Evolutionary conservation across 2,888 invertebrate genomes (phyloP).

Genomic region (Amitus sp.): DNA sequence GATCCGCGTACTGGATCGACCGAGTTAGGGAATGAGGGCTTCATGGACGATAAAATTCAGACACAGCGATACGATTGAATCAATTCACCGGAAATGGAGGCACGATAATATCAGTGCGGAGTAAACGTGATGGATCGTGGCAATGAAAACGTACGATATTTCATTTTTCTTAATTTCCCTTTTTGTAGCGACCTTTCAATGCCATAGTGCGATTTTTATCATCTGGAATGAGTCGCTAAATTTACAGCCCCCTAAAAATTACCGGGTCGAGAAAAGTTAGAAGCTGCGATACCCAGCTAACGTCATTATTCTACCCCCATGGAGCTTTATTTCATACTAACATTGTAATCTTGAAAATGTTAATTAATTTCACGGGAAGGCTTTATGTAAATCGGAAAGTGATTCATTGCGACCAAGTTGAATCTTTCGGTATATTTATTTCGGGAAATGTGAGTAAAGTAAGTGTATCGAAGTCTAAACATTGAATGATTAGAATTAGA

Average conservation of each 20-base stretch:
- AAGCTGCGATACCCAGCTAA: neutral
- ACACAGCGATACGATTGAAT: conserved; percentile 2
- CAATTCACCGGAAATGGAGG: conserved; percentile 6
- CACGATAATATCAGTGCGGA: conserved; percentile 1
- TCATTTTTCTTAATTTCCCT: neutral
- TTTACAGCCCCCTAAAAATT: neutral
- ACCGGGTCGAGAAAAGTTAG: neutral
- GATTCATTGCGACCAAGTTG: neutral
- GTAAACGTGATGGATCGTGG: neutral
- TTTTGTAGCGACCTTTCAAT: neutral
- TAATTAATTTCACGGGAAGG: no score
- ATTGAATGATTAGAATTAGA: no score
- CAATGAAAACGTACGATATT: conserved; percentile 1
- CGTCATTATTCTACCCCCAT: neutral
- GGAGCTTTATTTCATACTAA: neutral
- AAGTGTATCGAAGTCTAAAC: no score
- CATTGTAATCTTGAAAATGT: no score
- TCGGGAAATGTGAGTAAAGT: no score
- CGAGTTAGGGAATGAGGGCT: no score
- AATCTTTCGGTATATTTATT: no score
- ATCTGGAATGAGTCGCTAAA: neutral
- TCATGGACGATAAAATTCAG: conserved; percentile 1
- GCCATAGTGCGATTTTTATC: neutral
- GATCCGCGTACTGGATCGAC: no score
- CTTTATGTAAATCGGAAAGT: neutral